Conservation (phyloP, 2,113 vertebrate species). For the Cyanoderma ruficeps region DNA sequence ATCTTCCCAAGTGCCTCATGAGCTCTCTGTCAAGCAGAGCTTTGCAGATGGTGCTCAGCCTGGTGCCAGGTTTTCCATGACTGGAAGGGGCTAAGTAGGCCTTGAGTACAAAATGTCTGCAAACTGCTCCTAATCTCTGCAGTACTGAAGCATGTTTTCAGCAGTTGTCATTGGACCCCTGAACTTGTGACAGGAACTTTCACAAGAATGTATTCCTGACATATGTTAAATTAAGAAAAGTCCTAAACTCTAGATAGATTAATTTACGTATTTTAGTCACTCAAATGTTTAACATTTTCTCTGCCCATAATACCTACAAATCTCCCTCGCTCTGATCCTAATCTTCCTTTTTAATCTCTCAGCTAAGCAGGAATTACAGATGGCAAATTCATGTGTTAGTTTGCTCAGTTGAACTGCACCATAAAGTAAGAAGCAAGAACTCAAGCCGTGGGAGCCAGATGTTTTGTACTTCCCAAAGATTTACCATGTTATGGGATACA, state of each 20-base stretch:
- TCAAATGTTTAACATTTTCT: constrained; percentile 53
- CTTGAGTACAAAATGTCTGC: background rate
- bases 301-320: constrained; percentile 58
- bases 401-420: constrained; percentile 31
- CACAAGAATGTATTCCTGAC: constrained; percentile 13
- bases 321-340: constrained; percentile 40
- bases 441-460: background rate
- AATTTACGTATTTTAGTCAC: background rate
- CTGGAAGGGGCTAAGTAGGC: background rate
- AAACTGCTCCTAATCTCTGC: background rate
- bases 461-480: background rate
- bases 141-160: background rate
- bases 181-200: constrained; percentile 26
- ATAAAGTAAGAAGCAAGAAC: background rate
- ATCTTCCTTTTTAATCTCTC: constrained; percentile 59
- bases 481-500: background rate
- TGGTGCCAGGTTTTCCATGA: constrained; percentile 13
- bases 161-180: background rate
- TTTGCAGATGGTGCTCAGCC: constrained; percentile 28
- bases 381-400: background rate
- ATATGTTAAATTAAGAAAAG: constrained; percentile 57
- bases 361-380: constrained; percentile 47
- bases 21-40: background rate
- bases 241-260: background rate
- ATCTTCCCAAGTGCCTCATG: background rate